Conservation (phyloP, 35 echinoderm and acorn worm genomes). For the Ptychodera flava region DNA sequence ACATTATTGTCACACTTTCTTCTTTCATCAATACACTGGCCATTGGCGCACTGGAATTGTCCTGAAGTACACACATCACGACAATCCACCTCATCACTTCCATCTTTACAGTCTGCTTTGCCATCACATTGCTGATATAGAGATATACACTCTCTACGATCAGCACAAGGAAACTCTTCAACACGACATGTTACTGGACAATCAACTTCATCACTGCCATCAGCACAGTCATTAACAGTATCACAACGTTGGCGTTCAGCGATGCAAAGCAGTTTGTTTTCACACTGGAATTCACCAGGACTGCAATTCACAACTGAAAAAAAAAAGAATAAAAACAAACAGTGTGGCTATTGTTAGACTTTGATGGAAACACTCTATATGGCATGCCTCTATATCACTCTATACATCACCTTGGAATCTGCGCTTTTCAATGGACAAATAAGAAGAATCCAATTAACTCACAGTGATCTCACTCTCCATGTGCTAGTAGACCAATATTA, state of each 20-base stretch:
- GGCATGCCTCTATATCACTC: too few relatives aligned
- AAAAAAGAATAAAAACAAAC: neutral
- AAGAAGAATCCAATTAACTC: neutral
- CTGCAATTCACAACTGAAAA: neutral
- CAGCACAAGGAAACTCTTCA: neutral
- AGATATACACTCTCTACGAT: neutral
- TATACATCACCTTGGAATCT: too few relatives aligned
- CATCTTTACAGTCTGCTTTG: constrained; percentile 9
- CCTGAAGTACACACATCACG: neutral
- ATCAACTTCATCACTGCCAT: constrained; percentile 27
- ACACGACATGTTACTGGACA: neutral
- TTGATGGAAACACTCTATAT: neutral
- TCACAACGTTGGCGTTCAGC: neutral
- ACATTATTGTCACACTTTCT: neutral
- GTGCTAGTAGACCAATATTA: too few relatives aligned
- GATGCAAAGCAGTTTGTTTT: constrained; percentile 4
- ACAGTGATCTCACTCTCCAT: neutral
- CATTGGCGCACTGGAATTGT: neutral
- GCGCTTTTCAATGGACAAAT: too few relatives aligned
- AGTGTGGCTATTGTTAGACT: neutral
- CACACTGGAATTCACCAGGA: constrained; percentile 6
- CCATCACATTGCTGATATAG: constrained; percentile 22
- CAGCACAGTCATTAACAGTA: constrained; percentile 16
- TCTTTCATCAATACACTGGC: neutral
- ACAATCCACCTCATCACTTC: constrained; percentile 14